phyloP scores from a whole-genome alignment of 2,113 vertebrate genomes.

The Pygoscelis antarcticus region DNA sequence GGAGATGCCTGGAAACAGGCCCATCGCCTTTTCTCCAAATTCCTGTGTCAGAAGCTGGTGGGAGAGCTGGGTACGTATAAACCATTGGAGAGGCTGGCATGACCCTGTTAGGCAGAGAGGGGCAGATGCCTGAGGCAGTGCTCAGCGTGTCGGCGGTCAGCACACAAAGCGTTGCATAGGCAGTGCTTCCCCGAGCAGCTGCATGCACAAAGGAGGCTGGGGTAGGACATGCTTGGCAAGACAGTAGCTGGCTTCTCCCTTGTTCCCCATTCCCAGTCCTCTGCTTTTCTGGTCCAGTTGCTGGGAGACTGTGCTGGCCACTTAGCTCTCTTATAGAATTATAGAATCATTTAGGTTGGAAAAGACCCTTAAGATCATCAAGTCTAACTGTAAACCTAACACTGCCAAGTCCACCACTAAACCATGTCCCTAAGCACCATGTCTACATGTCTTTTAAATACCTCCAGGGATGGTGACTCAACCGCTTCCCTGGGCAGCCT shows the following conservation, averaged over 20 bases:
- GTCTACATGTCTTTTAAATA: not conserved
- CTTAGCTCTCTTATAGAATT: not conserved
- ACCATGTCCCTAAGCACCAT: not conserved
- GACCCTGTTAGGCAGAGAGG: not conserved
- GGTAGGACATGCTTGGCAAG: not conserved
- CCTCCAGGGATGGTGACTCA: not conserved
- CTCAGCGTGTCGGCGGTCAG: rapidly evolving
- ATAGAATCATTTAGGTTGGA: not conserved
- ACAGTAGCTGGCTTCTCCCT: not conserved
- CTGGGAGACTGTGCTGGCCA: not conserved
- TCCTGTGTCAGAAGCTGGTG: not conserved
- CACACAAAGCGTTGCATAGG: not conserved
- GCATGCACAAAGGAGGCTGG: rapidly evolving
- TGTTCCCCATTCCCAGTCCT: not conserved
- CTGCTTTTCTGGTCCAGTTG: not conserved
- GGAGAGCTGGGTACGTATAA: not conserved
- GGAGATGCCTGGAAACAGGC: not conserved
- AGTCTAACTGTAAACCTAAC: not conserved
- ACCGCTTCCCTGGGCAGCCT: not conserved
- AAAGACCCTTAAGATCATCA: not conserved
- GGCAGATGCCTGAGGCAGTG: not conserved
- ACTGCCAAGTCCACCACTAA: not conserved
- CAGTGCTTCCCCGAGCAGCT: rapidly evolving
- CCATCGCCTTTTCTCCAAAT: not conserved
- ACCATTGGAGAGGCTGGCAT: not conserved